A percentile compares a stretch with the other conserved stretches of the same genome.
phyloP scores from a whole-genome alignment of 2,888 invertebrate genomes.

The Monochamus alternatus region DNA sequence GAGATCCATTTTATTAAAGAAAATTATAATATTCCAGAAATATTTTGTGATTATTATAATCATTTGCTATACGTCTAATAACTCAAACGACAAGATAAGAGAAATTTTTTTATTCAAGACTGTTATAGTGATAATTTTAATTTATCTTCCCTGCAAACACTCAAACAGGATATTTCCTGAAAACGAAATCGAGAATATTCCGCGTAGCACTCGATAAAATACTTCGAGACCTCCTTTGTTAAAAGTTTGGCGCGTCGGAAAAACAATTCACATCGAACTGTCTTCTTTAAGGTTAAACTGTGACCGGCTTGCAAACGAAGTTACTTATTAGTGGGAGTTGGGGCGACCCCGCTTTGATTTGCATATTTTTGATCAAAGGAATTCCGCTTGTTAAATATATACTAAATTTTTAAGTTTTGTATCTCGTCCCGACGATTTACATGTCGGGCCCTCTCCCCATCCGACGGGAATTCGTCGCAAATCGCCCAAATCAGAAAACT shows the following conservation, averaged over 20 bases:
- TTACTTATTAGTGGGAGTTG: conserved; percentile 40
- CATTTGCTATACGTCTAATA: too few relatives aligned
- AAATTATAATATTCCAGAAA: too few relatives aligned
- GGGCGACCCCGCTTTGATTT: conserved; percentile 57
- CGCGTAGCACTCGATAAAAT: neutral
- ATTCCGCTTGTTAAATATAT: conserved; percentile 64
- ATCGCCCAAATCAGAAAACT: conserved; percentile 63
- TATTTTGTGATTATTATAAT: too few relatives aligned
- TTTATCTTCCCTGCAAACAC: too few relatives aligned
- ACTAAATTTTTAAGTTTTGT: conserved; percentile 56
- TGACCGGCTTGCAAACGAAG: conserved; percentile 56
- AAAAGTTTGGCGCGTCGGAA: conserved; percentile 35
- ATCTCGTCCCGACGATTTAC: conserved; percentile 61
- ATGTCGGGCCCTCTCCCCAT: conserved; percentile 56
- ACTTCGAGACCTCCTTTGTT: conserved; percentile 6
- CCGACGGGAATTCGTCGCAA: conserved; percentile 64
- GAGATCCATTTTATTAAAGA: too few relatives aligned
- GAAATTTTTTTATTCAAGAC: too few relatives aligned
- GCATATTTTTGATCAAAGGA: conserved; percentile 68
- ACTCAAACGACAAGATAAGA: too few relatives aligned
- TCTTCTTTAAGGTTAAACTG: conserved; percentile 57
- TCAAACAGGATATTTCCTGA: too few relatives aligned
- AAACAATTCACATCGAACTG: conserved; percentile 59
- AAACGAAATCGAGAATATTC: too few relatives aligned
- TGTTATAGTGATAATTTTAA: too few relatives aligned